Percentiles rank a stretch among this genome's conserved stretches.
Conservation (phyloP, 1,140 invertebrate species). For the Drosophila repletoides region DNA sequence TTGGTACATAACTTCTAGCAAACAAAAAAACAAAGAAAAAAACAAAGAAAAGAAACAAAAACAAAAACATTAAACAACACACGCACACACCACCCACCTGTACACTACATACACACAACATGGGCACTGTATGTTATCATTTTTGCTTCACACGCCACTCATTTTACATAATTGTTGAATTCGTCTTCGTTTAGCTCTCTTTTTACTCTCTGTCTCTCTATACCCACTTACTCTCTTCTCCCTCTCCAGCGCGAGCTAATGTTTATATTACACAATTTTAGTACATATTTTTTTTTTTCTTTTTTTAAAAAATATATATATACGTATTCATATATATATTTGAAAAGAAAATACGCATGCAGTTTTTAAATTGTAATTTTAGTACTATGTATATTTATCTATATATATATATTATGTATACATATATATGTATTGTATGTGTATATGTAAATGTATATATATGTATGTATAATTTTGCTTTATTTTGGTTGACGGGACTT, state of each 20-base stretch:
- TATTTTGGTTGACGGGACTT: conserved; percentile 82
- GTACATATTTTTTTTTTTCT: conserved; percentile 42
- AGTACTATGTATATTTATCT: conserved; percentile 57
- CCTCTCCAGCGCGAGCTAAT: conserved; percentile 61
- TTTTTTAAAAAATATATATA: conserved; percentile 48
- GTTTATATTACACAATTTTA: conserved; percentile 57
- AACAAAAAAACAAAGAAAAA: conserved; percentile 18
- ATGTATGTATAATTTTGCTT: conserved; percentile 68
- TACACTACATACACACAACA: conserved; percentile 1
- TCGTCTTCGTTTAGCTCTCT: conserved; percentile 46
- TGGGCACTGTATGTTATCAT: conserved; percentile 32
- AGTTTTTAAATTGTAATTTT: conserved; percentile 74
- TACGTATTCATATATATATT: conserved; percentile 5
- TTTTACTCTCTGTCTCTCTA: background rate
- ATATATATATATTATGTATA: conserved; percentile 27
- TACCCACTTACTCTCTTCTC: background rate
- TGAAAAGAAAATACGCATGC: conserved; percentile 76
- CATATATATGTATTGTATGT: conserved; percentile 23
- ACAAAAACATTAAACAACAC: conserved; percentile 9
- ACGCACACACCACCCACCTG: conserved; percentile 1
- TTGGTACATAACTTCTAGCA: conserved; percentile 19
- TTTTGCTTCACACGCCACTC: conserved; percentile 27
- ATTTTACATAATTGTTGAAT: conserved; percentile 38
- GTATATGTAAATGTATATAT: conserved; percentile 36
- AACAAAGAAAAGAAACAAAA: conserved; percentile 12